Evolutionary conservation across 2,113 vertebrate genomes (phyloP).

Genomic region (Diphyllodes magnificus): DNA sequence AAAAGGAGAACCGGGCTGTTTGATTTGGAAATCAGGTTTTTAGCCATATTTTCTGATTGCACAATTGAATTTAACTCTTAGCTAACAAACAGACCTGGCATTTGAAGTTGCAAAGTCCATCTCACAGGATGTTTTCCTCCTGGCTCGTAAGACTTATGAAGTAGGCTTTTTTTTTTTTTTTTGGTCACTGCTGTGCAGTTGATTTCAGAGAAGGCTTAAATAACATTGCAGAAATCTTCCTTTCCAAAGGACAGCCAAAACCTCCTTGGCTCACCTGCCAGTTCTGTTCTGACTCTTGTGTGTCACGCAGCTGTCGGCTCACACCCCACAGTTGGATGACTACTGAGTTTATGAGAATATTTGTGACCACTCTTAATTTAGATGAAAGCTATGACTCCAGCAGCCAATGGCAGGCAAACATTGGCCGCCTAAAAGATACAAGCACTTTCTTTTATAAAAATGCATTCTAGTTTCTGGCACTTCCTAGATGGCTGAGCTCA

Average conservation of each 20-base stretch:
- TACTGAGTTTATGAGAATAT: slow-evolving; percentile 27
- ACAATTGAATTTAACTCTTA: slow-evolving; percentile 29
- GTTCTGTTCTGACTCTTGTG: neutral
- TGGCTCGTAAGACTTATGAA: neutral
- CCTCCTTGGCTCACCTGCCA: slow-evolving; percentile 23
- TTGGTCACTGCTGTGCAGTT: neutral
- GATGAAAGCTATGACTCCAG: neutral
- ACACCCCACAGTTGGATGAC: neutral
- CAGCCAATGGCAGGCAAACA: slow-evolving; percentile 17
- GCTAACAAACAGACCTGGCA: neutral
- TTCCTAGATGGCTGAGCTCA: neutral
- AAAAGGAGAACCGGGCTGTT: neutral
- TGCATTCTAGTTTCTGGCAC: neutral
- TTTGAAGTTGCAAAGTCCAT: neutral
- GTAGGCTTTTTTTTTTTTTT: neutral
- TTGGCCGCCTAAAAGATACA: neutral
- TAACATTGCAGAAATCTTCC: slow-evolving; percentile 19
- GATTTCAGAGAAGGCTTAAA: slow-evolving; percentile 10
- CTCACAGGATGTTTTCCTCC: neutral
- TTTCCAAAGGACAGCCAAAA: slow-evolving; percentile 21
- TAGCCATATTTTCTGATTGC: slow-evolving; percentile 4
- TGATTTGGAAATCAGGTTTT: slow-evolving; percentile 11
- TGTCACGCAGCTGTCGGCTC: neutral
- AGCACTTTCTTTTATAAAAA: neutral
- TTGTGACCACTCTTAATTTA: slow-evolving; percentile 46